Evolutionary conservation across 2,888 invertebrate species (phyloP).

Genomic region (Melanotus villosus): DNA sequence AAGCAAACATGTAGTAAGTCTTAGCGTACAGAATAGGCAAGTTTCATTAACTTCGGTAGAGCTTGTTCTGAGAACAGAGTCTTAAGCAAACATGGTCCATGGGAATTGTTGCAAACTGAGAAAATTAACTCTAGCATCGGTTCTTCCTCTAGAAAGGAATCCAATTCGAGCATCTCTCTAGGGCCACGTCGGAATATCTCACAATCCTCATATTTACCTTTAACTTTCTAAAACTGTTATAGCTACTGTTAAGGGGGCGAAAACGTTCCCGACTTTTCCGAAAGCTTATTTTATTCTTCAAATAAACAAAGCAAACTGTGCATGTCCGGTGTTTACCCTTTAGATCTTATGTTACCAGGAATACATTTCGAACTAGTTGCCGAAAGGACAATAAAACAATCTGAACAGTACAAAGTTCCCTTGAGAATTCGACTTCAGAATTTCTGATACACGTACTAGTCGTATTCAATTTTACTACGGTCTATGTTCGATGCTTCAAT

Average conservation of each 20-base stretch:
- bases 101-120: conserved; percentile 40
- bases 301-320: conserved; percentile 3
- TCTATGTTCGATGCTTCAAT: conserved; percentile 22
- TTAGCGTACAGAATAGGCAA: conserved; percentile 26
- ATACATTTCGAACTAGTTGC: conserved; percentile 10
- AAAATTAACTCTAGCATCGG: conserved; percentile 34
- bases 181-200: conserved; percentile 17
- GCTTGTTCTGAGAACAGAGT: conserved; percentile 25
- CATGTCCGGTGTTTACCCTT: conserved; percentile 11
- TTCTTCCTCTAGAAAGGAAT: conserved; percentile 29
- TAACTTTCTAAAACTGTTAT: conserved; percentile 18
- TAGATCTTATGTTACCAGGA: not conserved
- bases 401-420: not conserved
- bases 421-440: conserved; percentile 16
- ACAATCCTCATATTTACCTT: conserved; percentile 17
- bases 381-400: conserved; percentile 16
- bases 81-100: conserved; percentile 34
- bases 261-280: not conserved
- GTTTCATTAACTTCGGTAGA: conserved; percentile 32
- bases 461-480: conserved; percentile 17
- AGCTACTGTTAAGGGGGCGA: conserved; percentile 2
- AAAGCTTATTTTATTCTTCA: conserved; percentile 11
- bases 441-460: conserved; percentile 24
- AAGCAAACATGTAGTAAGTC: conserved; percentile 27
- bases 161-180: conserved; percentile 26